Evolutionary conservation across 1,140 invertebrate genomes (phyloP).

Genomic region (Papilio glaucus): DNA sequence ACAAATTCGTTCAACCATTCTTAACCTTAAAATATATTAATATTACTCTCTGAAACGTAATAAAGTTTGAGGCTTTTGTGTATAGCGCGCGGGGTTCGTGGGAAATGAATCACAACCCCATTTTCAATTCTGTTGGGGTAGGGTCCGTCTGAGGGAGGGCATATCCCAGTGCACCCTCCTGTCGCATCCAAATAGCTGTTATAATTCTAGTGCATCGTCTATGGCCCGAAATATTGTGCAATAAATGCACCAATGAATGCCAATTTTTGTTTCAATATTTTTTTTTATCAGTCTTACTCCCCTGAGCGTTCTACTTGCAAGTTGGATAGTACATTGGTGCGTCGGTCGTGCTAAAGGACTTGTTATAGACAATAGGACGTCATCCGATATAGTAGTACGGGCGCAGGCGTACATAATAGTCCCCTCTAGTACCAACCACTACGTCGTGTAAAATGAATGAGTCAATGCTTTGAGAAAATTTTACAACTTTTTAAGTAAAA

Average conservation of each 20-base stretch:
- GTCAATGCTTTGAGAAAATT: constrained; percentile 4
- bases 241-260: constrained; percentile 44
- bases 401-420: constrained; percentile 39
- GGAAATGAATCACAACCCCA: constrained; percentile 83
- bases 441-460: constrained; percentile 17
- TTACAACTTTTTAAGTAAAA: not conserved
- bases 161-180: constrained; percentile 69
- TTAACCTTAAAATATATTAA: constrained; percentile 44
- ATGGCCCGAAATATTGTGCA: constrained; percentile 38
- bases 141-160: constrained; percentile 65
- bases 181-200: constrained; percentile 74
- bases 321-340: constrained; percentile 45
- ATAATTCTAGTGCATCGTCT: constrained; percentile 72
- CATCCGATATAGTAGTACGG: constrained; percentile 65
- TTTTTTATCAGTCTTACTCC: constrained; percentile 4
- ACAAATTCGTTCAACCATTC: constrained; percentile 36
- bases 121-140: constrained; percentile 77
- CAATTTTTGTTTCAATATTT: constrained; percentile 20
- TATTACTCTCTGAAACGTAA: constrained; percentile 56
- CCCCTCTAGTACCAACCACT: constrained; percentile 23
- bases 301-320: constrained; percentile 44
- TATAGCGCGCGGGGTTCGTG: constrained; percentile 67
- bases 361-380: constrained; percentile 64
- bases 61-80: constrained; percentile 68
- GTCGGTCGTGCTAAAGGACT: constrained; percentile 64